Percentiles rank a stretch among this genome's conserved stretches.
Evolutionary conservation across 2,797 vertebrate genomes (phyloP).

Genomic region (Tapera naevia): DNA sequence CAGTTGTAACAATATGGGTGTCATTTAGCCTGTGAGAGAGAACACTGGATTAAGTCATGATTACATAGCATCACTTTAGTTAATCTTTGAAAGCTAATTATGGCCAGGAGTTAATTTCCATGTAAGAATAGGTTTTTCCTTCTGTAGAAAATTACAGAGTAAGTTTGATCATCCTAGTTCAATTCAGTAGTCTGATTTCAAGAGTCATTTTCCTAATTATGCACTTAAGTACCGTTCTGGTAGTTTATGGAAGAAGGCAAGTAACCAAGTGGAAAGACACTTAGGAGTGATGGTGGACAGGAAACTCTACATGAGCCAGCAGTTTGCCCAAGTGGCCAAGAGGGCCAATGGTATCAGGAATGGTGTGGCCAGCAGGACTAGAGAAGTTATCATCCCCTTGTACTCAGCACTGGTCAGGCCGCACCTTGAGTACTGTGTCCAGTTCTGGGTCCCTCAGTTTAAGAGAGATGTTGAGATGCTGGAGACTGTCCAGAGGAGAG

Average conservation of each 20-base stretch:
- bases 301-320: no score
- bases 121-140: background rate
- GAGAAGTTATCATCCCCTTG: no score
- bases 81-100: background rate
- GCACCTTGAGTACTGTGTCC: no score
- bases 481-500: no score
- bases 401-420: no score
- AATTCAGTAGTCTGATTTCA: background rate
- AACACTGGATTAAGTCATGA: background rate
- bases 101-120: background rate
- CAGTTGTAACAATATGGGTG: background rate
- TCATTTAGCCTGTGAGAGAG: background rate
- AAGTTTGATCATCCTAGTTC: background rate
- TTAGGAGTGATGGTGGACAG: no score
- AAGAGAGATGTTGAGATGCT: no score
- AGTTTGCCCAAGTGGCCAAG: no score
- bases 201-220: background rate
- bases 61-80: background rate
- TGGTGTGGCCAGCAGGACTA: no score
- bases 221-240: background rate
- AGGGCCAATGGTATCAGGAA: no score
- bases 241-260: background rate
- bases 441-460: no score
- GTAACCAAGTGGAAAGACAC: no score
- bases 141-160: background rate